Percentiles rank a stretch among this genome's conserved stretches.
phyloP scores from a whole-genome alignment of 1,140 invertebrate species.

The Cotesia vestalis region DNA sequence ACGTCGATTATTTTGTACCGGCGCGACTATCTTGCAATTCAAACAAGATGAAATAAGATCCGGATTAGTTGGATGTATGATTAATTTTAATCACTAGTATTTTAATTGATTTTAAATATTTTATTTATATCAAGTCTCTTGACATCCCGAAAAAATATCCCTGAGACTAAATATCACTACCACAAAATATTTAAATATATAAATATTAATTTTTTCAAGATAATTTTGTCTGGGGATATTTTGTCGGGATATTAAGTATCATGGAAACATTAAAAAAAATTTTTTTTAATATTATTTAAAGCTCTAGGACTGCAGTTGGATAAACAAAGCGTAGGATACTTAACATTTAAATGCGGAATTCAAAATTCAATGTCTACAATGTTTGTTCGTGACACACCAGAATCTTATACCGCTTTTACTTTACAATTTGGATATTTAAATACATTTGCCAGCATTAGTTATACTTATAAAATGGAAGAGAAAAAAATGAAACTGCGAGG shows the following conservation, averaged over 20 bases:
- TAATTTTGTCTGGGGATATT: too few relatives aligned
- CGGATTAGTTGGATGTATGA: slow-evolving; percentile 77
- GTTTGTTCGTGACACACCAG: slow-evolving; percentile 78
- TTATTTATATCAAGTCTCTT: too few relatives aligned
- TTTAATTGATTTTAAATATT: not conserved
- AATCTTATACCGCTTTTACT: slow-evolving; percentile 70
- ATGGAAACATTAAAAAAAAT: too few relatives aligned
- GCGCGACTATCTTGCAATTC: slow-evolving; percentile 76
- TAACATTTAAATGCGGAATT: slow-evolving; percentile 81
- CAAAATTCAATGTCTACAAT: slow-evolving; percentile 82
- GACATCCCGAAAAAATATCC: too few relatives aligned
- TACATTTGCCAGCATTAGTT: slow-evolving; percentile 79
- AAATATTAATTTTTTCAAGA: too few relatives aligned
- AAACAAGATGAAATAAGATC: slow-evolving; percentile 76
- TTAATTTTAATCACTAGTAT: not conserved
- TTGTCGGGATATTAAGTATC: too few relatives aligned
- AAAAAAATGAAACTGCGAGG: slow-evolving; percentile 80
- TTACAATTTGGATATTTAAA: slow-evolving; percentile 84
- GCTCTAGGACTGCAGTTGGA: slow-evolving; percentile 86
- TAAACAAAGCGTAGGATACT: slow-evolving; percentile 84
- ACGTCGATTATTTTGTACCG: slow-evolving; percentile 77
- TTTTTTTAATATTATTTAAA: slow-evolving; percentile 59
- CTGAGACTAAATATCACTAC: too few relatives aligned
- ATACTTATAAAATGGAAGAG: slow-evolving; percentile 80
- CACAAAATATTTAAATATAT: too few relatives aligned